A percentile compares a stretch with the other conserved stretches of the same genome.
phyloP scores from a whole-genome alignment of 2,888 invertebrate species.

The Monochamus alternatus region DNA sequence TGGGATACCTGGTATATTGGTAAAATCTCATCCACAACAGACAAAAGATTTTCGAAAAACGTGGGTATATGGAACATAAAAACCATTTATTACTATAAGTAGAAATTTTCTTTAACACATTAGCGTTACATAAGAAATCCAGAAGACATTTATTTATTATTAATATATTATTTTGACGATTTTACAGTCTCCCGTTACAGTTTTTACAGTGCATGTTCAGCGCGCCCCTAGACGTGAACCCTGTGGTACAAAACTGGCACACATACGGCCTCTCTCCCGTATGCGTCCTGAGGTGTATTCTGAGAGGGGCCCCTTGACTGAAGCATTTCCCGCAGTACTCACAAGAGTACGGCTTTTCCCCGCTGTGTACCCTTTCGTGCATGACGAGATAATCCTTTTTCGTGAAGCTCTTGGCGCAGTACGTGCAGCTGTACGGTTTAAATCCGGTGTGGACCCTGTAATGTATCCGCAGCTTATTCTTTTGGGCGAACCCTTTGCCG shows the following conservation, averaged over 20 bases:
- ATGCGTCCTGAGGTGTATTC: slow-evolving; percentile 62
- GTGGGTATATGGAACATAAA: too few species aligned
- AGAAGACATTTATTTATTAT: too few species aligned
- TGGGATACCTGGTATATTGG: too few species aligned
- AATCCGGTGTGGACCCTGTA: slow-evolving; percentile 71
- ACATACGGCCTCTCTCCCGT: slow-evolving; percentile 67
- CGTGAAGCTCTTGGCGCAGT: slow-evolving; percentile 73
- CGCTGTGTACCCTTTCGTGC: slow-evolving; percentile 65
- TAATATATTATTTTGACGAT: too few species aligned
- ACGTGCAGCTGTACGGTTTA: slow-evolving; percentile 68
- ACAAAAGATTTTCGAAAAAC: too few species aligned
- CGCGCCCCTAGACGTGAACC: slow-evolving; percentile 75
- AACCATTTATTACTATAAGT: too few species aligned
- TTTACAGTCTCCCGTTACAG: slow-evolving; percentile 44
- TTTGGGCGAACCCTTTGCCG: slow-evolving; percentile 65
- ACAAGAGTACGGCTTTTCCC: slow-evolving; percentile 65
- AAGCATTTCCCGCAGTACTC: slow-evolving; percentile 66
- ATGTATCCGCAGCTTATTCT: slow-evolving; percentile 63
- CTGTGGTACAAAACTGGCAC: slow-evolving; percentile 74
- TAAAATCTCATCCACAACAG: background rate
- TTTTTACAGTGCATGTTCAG: slow-evolving; percentile 73
- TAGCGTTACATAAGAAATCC: too few species aligned
- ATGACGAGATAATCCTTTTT: slow-evolving; percentile 62
- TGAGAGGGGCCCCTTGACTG: slow-evolving; percentile 61
- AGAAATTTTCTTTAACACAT: too few species aligned